phyloP scores from a whole-genome alignment of 2,797 vertebrate genomes.

The Helostoma temminkii region DNA sequence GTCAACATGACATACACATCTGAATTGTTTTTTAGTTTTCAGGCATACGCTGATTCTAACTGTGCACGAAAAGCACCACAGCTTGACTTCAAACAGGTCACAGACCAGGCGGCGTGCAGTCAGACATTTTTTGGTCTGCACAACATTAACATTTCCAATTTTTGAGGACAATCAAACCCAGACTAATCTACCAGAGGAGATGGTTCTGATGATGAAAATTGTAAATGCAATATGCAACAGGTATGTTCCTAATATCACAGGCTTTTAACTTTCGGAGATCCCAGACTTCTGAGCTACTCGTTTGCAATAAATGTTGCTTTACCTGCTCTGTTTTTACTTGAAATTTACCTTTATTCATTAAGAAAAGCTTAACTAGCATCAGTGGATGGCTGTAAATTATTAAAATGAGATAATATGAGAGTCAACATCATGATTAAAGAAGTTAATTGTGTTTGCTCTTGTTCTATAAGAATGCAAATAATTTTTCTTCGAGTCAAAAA shows the following conservation, averaged over 20 bases:
- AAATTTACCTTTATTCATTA: too few relatives aligned
- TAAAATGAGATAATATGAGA: neutral
- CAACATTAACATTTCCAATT: neutral
- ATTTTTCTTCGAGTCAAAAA: neutral
- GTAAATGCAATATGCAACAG: neutral
- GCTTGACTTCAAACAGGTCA: neutral
- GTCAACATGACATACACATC: conserved; percentile 11
- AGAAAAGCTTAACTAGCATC: neutral
- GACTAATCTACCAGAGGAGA: neutral
- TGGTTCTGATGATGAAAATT: neutral
- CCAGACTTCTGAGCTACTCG: conserved; percentile 5
- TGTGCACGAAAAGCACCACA: neutral
- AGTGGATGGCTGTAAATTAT: neutral
- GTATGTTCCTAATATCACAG: conserved; percentile 19
- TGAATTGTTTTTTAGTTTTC: neutral
- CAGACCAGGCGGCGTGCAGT: neutral
- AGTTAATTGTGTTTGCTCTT: too few relatives aligned
- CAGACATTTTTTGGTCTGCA: neutral
- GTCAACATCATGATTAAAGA: too few relatives aligned
- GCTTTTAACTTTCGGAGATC: conserved; percentile 1
- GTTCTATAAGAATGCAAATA: neutral
- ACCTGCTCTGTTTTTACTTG: too few relatives aligned
- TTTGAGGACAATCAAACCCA: neutral
- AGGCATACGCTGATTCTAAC: neutral
- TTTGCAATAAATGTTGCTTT: too few relatives aligned